Conservation (phyloP, 2,113 vertebrate genomes). For the Oreochromis spilurus region DNA sequence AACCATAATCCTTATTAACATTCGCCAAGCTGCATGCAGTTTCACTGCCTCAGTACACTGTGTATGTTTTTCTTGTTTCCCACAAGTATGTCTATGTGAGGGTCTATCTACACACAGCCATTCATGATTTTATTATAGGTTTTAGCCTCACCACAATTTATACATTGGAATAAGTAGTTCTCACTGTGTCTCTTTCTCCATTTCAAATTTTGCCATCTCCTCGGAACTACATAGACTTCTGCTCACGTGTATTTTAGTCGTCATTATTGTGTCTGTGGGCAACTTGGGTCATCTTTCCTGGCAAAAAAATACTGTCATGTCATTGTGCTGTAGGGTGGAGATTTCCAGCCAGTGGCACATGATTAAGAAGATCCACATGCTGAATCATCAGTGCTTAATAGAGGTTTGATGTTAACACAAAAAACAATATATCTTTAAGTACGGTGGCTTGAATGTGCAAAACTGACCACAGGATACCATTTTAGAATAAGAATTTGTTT, state of each 20-base stretch:
- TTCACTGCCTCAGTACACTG: constrained; percentile 77
- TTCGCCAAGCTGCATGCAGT: constrained; percentile 86
- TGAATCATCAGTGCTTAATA: background rate
- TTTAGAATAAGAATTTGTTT: background rate
- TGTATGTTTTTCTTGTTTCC: constrained; percentile 87
- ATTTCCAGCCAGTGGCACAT: background rate
- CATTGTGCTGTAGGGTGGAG: background rate
- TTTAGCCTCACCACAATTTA: constrained; percentile 71
- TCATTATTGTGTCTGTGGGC: constrained; percentile 22
- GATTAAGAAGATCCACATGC: background rate
- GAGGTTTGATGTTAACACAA: background rate
- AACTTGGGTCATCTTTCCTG: constrained; percentile 10
- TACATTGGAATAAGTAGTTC: constrained; percentile 32
- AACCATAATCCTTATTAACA: constrained; percentile 90
- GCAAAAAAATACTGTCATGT: background rate
- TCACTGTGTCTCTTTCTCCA: constrained; percentile 62
- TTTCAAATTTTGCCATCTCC: constrained; percentile 63
- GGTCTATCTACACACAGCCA: constrained; percentile 77
- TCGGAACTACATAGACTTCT: background rate
- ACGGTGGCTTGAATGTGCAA: background rate
- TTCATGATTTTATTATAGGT: constrained; percentile 83
- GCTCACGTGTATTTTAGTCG: background rate
- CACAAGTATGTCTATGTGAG: constrained; percentile 80
- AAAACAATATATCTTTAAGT: background rate
- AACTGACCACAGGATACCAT: background rate